Base-by-base conservation (phyloP, 1,140 invertebrate genomes). In the Zaprionus vittiger region DNA sequence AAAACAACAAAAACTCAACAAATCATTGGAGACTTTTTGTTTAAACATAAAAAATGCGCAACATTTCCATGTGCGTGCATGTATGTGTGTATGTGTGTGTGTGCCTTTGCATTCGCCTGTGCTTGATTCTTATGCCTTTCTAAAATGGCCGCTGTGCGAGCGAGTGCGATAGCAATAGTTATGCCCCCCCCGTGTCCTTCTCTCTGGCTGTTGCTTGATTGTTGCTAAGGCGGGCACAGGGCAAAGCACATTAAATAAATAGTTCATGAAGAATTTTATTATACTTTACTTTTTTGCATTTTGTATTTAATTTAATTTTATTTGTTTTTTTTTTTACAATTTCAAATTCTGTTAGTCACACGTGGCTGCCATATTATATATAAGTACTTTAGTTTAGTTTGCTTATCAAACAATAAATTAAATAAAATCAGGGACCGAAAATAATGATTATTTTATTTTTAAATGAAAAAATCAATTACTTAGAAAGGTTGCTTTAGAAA, bases 111-210 rank as follows among this genome's bases (percentile, higher is more conserved):
- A 17, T 62, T 44, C 57, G 26, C 73, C 62, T 59, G 72, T 63
- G 65, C 31, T 61, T 72, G 49, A 24, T 77, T 47, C 37, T 47
- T 73, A 41, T 73, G 74, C 31, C 65, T 56, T 85, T 77, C 83
- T 81, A 89, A 89, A 62, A 89, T 89, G 84, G 84, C 81, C 69
- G 81, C 80, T 80, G 52, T 65, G 64, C 34, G 73, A 65, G 68
- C 57, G 77, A 55, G 52, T n/a, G 57, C 22, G 64, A 68, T 1
- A 61, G 64, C 47, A 73, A 22, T 26, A 38, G 2, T 26, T 17
- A 60, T 11, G 17, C 15, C 22, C 34, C 22, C 34, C 22, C 26
- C 38, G 31, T n/a, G 12, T 26, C 6, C 31, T 55, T n/a, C n/a
- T 49, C 22, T n/a, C 20, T 34, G 59, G 55, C 69, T 86, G 83